phyloP scores from a whole-genome alignment of 2,113 vertebrate genomes.

The Saccopteryx bilineata region DNA sequence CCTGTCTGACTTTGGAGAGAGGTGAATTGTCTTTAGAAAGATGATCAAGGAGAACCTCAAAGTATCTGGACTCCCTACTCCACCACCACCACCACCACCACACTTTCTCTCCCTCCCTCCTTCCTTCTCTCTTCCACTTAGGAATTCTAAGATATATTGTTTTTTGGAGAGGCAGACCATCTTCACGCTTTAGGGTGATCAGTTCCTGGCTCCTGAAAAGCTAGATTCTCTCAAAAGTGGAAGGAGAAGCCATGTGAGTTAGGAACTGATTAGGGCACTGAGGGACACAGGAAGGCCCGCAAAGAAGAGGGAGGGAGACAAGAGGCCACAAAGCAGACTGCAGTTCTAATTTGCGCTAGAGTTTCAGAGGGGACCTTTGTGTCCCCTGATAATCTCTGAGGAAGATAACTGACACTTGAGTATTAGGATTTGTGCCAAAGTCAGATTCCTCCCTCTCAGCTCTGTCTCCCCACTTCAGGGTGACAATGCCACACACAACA shows the following conservation, averaged over 20 bases:
- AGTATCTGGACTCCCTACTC: not conserved
- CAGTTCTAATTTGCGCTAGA: not conserved
- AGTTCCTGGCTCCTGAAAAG: not conserved
- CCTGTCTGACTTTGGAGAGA: not conserved
- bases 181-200: not conserved
- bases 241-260: not conserved
- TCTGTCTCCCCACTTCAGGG: not conserved
- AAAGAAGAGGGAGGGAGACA: not conserved
- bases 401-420: not conserved
- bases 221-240: not conserved
- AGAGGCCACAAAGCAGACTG: not conserved
- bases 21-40: not conserved
- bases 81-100: too few species aligned
- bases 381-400: not conserved
- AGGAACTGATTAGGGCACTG: not conserved
- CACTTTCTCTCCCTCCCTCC: not conserved
- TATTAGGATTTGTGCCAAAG: not conserved
- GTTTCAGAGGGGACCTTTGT: not conserved
- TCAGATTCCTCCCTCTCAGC: not conserved
- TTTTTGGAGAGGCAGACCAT: not conserved
- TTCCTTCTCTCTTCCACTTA: not conserved
- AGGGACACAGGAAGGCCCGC: not conserved
- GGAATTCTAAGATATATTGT: not conserved
- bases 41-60: slow-evolving; percentile 1
- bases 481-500: not conserved